phyloP scores from a whole-genome alignment of 2,113 vertebrate genomes.

The Cynopterus brachyotis region DNA sequence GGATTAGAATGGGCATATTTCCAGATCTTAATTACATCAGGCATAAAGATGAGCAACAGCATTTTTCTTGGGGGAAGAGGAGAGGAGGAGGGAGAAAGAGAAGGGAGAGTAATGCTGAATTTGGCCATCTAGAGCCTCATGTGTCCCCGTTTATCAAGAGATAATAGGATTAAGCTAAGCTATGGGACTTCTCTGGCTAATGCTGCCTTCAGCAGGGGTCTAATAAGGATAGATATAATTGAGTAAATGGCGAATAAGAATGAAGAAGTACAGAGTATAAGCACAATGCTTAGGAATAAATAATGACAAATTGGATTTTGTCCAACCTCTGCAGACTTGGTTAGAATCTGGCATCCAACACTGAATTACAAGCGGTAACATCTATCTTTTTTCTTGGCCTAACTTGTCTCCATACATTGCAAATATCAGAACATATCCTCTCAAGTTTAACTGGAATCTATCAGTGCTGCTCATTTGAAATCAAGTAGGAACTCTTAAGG shows the following conservation, averaged over 20 bases:
- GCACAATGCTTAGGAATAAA: constrained; percentile 83
- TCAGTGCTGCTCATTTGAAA: constrained; percentile 55
- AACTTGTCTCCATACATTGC: constrained; percentile 62
- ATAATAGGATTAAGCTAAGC: constrained; percentile 89
- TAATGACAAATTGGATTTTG: constrained; percentile 84
- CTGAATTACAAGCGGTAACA: constrained; percentile 72
- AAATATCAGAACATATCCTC: constrained; percentile 59
- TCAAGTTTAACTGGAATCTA: constrained; percentile 51
- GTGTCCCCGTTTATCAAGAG: constrained; percentile 84
- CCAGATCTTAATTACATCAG: constrained; percentile 90
- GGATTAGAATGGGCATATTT: constrained; percentile 86
- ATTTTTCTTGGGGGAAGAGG: constrained; percentile 79
- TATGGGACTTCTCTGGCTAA: constrained; percentile 85
- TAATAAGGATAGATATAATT: constrained; percentile 89
- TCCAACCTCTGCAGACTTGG: constrained; percentile 80
- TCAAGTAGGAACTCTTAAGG: constrained; percentile 68
- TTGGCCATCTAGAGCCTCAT: constrained; percentile 83
- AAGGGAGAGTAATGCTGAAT: constrained; percentile 77
- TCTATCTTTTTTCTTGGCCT: constrained; percentile 33
- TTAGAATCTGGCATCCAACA: constrained; percentile 69
- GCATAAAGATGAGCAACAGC: constrained; percentile 80
- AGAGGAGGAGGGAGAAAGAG: background rate
- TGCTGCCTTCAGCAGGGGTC: constrained; percentile 88
- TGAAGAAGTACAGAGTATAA: constrained; percentile 79
- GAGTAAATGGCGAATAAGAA: constrained; percentile 86